phyloP scores from a whole-genome alignment of 2,113 vertebrate species.

The Centropristis striata region DNA sequence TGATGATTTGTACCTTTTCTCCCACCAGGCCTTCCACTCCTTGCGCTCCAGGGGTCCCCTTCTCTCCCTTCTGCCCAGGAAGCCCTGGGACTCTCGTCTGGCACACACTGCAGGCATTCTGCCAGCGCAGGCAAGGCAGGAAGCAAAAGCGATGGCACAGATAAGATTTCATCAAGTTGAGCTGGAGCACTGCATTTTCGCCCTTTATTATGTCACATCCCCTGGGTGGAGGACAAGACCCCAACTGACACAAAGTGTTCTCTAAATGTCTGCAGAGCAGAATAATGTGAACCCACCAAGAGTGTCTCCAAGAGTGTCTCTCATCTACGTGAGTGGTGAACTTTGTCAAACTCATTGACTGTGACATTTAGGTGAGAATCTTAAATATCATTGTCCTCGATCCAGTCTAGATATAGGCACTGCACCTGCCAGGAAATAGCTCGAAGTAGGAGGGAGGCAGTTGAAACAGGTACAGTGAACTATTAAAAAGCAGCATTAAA shows the following conservation, averaged over 20 bases:
- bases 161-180: constrained; percentile 73
- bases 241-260: constrained; percentile 73
- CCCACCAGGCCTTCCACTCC: constrained; percentile 77
- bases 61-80: constrained; percentile 87
- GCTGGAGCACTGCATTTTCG: constrained; percentile 59
- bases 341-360: constrained; percentile 80
- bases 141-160: constrained; percentile 63
- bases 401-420: constrained; percentile 36
- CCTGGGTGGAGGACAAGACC: constrained; percentile 71
- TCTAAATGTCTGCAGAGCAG: constrained; percentile 77
- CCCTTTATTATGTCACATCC: constrained; percentile 73
- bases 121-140: constrained; percentile 37
- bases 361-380: constrained; percentile 78
- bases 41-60: constrained; percentile 77
- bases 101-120: constrained; percentile 91
- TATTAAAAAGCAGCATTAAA: background rate
- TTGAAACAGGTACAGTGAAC: background rate
- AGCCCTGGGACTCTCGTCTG: constrained; percentile 84
- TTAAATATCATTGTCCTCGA: constrained; percentile 72
- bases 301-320: constrained; percentile 58
- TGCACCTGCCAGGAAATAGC: constrained; percentile 30
- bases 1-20: constrained; percentile 79
- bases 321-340: constrained; percentile 71
- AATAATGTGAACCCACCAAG: constrained; percentile 69
- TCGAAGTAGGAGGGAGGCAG: background rate